A percentile compares a stretch with the other conserved stretches of the same genome.
phyloP scores from a whole-genome alignment of 2,888 invertebrate genomes.

The Cephonodes hylas region DNA sequence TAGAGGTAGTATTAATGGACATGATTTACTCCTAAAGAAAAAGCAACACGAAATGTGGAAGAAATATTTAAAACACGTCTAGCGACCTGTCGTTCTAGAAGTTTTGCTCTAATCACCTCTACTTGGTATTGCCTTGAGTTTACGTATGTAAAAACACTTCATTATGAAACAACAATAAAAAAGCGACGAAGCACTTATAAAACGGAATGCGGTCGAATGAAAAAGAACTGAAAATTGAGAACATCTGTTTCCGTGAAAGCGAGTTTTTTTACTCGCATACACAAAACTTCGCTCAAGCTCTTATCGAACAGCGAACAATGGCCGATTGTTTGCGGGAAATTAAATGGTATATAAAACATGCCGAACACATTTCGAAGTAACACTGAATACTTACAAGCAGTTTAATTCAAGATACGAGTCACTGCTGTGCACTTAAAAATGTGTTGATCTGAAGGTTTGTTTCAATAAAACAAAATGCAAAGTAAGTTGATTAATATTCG shows the following conservation, averaged over 20 bases:
- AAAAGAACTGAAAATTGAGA: neutral
- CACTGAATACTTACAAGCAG: slow-evolving; percentile 4
- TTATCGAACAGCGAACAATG: neutral
- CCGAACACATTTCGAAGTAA: neutral
- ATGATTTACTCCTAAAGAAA: too few relatives aligned
- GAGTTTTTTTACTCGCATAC: neutral
- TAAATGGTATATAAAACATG: slow-evolving; percentile 1
- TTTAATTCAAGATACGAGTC: slow-evolving; percentile 25
- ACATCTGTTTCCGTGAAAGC: neutral
- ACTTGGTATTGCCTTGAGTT: too few relatives aligned
- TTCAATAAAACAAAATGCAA: slow-evolving; percentile 26
- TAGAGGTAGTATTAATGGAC: too few relatives aligned
- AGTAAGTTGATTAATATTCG: slow-evolving; percentile 29
- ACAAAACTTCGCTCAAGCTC: neutral
- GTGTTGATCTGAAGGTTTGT: neutral
- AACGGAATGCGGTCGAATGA: neutral
- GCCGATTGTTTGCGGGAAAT: neutral
- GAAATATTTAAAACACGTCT: too few relatives aligned
- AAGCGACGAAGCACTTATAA: neutral
- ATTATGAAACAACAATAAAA: neutral
- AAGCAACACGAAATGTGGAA: too few relatives aligned
- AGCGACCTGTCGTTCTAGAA: too few relatives aligned
- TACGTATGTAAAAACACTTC: neutral
- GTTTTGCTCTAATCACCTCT: too few relatives aligned
- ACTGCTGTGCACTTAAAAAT: neutral